phyloP scores from a whole-genome alignment of 2,888 invertebrate genomes.

The Congeria kusceri region DNA sequence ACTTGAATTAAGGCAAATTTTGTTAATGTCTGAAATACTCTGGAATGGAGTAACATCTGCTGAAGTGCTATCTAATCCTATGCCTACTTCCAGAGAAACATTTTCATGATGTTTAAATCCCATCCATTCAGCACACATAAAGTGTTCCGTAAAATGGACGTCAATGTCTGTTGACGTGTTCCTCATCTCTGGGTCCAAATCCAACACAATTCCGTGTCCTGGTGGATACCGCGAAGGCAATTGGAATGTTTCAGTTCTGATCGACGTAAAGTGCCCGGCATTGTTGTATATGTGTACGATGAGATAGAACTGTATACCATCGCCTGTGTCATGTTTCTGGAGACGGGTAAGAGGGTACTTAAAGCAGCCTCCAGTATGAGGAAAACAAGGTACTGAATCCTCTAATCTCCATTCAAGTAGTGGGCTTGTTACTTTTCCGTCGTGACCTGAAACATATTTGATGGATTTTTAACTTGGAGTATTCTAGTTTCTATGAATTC shows the following conservation, averaged over 20 bases:
- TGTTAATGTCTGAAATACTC: not conserved
- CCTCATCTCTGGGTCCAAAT: constrained; percentile 41
- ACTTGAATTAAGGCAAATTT: constrained; percentile 15
- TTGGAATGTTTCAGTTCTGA: constrained; percentile 35
- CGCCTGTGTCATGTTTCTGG: constrained; percentile 46
- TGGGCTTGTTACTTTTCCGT: constrained; percentile 23
- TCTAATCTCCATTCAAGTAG: constrained; percentile 46
- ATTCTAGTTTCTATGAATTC: too few species aligned
- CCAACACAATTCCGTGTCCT: constrained; percentile 55
- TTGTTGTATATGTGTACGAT: constrained; percentile 55
- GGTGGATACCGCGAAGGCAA: constrained; percentile 64
- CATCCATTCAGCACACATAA: constrained; percentile 37
- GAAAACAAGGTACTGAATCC: constrained; percentile 14
- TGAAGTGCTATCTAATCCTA: constrained; percentile 16
- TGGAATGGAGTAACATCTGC: constrained; percentile 30
- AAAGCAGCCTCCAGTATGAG: constrained; percentile 40
- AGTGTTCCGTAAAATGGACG: constrained; percentile 33
- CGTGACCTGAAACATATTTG: constrained; percentile 25
- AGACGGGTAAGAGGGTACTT: constrained; percentile 37
- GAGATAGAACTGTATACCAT: constrained; percentile 32
- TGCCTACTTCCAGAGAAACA: constrained; percentile 36
- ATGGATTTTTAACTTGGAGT: too few species aligned
- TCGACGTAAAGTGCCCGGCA: constrained; percentile 47
- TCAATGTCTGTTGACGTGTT: constrained; percentile 10
- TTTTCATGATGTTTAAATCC: constrained; percentile 51